Percentiles rank a stretch among this genome's conserved stretches.
Conservation (phyloP, 1,140 invertebrate genomes). For the Macrotrachela quadricornifera region DNA sequence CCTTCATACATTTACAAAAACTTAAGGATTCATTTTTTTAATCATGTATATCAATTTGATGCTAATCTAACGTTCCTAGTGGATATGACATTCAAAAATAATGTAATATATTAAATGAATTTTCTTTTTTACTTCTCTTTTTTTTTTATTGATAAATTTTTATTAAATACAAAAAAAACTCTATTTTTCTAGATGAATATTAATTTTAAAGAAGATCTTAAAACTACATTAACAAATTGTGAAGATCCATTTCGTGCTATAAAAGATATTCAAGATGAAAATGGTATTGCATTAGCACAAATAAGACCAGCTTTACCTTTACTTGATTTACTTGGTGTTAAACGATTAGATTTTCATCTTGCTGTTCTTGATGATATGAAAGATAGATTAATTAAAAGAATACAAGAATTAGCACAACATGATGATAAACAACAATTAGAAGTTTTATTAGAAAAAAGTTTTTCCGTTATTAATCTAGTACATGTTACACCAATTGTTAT, state of each 20-base stretch:
- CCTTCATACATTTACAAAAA: no score
- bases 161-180: no score
- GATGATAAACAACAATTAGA: slow-evolving; percentile 56
- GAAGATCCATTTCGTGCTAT: slow-evolving; percentile 84
- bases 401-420: slow-evolving; percentile 49
- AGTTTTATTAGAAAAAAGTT: slow-evolving; percentile 71
- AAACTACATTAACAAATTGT: slow-evolving; percentile 77
- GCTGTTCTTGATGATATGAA: slow-evolving; percentile 77
- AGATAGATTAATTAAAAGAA: slow-evolving; percentile 63
- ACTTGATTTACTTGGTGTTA: slow-evolving; percentile 72
- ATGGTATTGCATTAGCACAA: slow-evolving; percentile 76
- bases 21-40: no score
- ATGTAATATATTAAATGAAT: no score
- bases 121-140: no score
- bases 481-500: slow-evolving; percentile 81
- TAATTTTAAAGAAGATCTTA: slow-evolving; percentile 32
- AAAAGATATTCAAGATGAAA: slow-evolving; percentile 78
- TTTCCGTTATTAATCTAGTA: slow-evolving; percentile 70
- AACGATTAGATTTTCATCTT: slow-evolving; percentile 72
- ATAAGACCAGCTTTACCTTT: slow-evolving; percentile 74
- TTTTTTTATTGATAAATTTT: no score
- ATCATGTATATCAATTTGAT: no score
- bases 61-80: no score
- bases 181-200: no score
- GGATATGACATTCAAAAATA: no score